Evolutionary conservation across 2,888 invertebrate genomes (phyloP), one percentile per base, ranked within the genome.

Genomic region (Macroteleia sp.): DNA sequence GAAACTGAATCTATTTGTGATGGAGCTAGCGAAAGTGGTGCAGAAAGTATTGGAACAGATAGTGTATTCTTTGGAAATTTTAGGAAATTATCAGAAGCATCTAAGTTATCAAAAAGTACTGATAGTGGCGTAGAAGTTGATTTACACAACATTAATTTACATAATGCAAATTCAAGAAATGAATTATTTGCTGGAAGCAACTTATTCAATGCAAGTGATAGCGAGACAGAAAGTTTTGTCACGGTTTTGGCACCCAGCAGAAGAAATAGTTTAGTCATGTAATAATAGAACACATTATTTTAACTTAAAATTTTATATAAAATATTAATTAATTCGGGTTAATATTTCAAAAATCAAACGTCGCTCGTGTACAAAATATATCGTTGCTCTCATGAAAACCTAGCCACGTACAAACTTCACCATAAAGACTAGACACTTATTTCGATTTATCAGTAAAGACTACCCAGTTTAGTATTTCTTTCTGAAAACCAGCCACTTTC

Each of bases 21-120:
- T 87, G 96, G 95, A 6, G 94, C 96, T 78, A 96, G 96, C 92
- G 97, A 97, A 92, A 97, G 96, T 19, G 97, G 97, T 0, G 97
- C 96, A 2, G 97, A 97, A 89, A 97, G 96, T 92, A 93, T 96
- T 22, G 97, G 96, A 86, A 97, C 97, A 0, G 96, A 97, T 92
- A 97, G 96, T 2, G 96, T 97, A 36, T 96, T 96, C 88, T 96
- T 96, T 85, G 96, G 95, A 48, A 95, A 94, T 89, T 95, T 95
- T 85, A 92, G 94, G 74, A 94, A 81, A 80, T 71, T 88, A 0
- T 86, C 88, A 2, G 83, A 86, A 2, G 61, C 80, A 10, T 85
- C 86, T 1, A 81, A 66, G 12, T 85, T 86, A 44, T 83, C 86
- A 0, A 89, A 87, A 16, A 89, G 88, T 54, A 79, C 83, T 0